Conservation (phyloP, 2,888 invertebrate genomes). For the Patella ulyssiponensis region DNA sequence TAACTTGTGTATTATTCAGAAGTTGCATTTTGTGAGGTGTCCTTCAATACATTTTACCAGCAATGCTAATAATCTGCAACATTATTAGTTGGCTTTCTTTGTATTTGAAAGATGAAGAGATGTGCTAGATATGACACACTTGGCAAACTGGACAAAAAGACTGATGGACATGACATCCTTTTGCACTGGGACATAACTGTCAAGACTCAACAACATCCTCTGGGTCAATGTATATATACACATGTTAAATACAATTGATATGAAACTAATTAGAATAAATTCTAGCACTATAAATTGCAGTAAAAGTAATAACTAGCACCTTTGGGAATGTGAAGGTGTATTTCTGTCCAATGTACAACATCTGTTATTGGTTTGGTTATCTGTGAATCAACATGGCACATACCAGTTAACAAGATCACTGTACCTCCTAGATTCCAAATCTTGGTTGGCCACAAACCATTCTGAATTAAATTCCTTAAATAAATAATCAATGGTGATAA, state of each 20-base stretch:
- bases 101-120: no score
- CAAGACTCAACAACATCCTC: no score
- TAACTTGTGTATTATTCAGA: no score
- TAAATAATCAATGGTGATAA: slow-evolving; percentile 21
- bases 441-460: slow-evolving; percentile 74
- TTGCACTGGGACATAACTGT: not conserved
- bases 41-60: no score
- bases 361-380: slow-evolving; percentile 58
- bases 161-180: not conserved
- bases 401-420: slow-evolving; percentile 64
- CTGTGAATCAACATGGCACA: slow-evolving; percentile 68
- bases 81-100: no score
- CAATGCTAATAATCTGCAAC: no score
- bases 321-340: slow-evolving; percentile 53
- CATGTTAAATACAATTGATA: no score
- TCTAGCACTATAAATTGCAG: no score
- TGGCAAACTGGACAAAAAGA: slow-evolving; percentile 10
- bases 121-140: not conserved
- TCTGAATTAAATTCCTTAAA: slow-evolving; percentile 72
- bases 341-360: slow-evolving; percentile 56
- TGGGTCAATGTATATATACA: no score
- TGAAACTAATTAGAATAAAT: no score
- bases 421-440: slow-evolving; percentile 72
- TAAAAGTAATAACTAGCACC: slow-evolving; percentile 37
- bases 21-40: no score